Base-by-base conservation (phyloP, 2,113 vertebrate genomes). In the Sinosuthora webbiana region DNA sequence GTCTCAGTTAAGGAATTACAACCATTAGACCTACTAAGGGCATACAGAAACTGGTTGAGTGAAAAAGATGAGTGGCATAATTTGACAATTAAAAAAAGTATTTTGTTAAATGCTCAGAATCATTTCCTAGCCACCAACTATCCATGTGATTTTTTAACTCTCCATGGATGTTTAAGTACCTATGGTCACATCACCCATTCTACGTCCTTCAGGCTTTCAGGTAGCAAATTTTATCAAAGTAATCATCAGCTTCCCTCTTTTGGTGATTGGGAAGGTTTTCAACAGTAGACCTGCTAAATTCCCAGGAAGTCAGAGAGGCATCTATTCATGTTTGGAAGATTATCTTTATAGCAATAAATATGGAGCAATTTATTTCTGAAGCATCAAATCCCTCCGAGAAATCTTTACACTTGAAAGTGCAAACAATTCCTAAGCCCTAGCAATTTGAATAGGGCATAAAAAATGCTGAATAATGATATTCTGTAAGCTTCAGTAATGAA, bases 321-420 rank as follows among this genome's bases (percentile, higher is more conserved):
- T 65, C 70, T 79, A 75, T 57, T 87, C 62, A 62, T 28, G 28
- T 68, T 69, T 87, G 47, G 64, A 92, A 95, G 49, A 87, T 84
- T 71, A 75, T 85, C 56, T 74, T 92, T 50, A 87, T 9, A 80
- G 62, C 39, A 52, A 64, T 87, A 95, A 94, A 92, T 81, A 91
- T 13, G 37, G 67, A 91, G n/a, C 35, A 89, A 89, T 78, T 95
- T 79, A 82, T 68, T 92, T 83, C 52, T 68, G 69, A 79, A 91
- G 62, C 16, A 7, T 62, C 70, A 94, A 85, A 93, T 95, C 65
- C 76, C 81, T 53, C 37, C 2, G 4, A 76, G 62, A 57, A 76
- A 71, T 69, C 55, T 90, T 95, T 77, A 76, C 55, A 87, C 37
- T 84, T 85, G 62, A 50, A 96, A 90, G 75, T 76, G 59, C 45